A percentile compares a stretch with the other conserved stretches of the same genome.
These are phyloP conservation scores for Pristionchus fissidentatus DNA, from an alignment of 2,888 invertebrate genomes.

Conservation along the genomic window DNA sequence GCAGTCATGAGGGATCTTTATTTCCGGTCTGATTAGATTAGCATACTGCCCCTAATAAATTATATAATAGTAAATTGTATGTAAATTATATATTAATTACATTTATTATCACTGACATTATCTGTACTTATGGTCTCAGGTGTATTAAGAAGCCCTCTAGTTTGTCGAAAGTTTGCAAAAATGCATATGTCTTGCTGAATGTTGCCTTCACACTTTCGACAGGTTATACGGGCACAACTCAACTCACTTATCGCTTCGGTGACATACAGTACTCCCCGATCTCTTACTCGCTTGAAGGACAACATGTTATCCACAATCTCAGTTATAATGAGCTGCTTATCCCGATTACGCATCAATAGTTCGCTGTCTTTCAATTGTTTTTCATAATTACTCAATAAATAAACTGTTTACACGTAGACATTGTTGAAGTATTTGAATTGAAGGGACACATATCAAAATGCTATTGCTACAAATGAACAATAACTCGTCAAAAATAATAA, in stretches of 20 bases:
- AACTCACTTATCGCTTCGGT: background rate
- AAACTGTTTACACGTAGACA: too few species aligned
- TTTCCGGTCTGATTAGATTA: background rate
- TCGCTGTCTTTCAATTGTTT: too few species aligned
- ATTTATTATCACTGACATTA: background rate
- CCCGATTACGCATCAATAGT: too few species aligned
- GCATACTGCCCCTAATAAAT: background rate
- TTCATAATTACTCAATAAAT: background rate
- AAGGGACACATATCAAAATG: background rate
- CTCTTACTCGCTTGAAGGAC: too few species aligned
- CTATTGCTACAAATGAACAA: background rate
- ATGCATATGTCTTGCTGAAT: background rate
- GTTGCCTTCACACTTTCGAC: background rate
- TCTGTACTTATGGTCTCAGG: background rate
- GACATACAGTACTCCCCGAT: background rate
- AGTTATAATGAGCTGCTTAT: conserved; percentile 22
- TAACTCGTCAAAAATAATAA: too few species aligned
- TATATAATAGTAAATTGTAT: background rate
- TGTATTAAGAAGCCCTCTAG: conserved; percentile 6
- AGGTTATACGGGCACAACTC: conserved; percentile 1
- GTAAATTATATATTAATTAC: background rate
- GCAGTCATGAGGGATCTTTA: background rate
- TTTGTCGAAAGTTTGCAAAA: conserved; percentile 27
- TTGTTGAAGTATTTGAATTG: too few species aligned
- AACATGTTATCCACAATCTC: conserved; percentile 22